Base-by-base conservation (phyloP, 2,797 vertebrate genomes). In the Luscinia megarhynchos region DNA sequence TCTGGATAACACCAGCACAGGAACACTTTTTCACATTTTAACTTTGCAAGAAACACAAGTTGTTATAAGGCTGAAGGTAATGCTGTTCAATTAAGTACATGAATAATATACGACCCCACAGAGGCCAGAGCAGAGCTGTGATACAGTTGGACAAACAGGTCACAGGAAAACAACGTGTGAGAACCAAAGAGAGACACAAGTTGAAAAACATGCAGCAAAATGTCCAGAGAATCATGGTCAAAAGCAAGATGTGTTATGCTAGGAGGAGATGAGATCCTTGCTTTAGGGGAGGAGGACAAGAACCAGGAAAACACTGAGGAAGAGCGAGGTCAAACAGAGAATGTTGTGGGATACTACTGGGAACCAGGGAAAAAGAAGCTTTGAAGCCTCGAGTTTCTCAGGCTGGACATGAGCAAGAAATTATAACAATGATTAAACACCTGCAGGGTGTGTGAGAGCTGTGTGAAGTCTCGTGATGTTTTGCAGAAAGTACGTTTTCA, bases 111-210 rank as follows among this genome's bases (percentile, higher is more conserved):
- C 51, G 68, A 70, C 7, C 16, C 48, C 17, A 30, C 1, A 45
- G 43, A 19, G 40, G 4, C 55, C 38, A 80, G 34, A 50, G 38
- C 29, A 80, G 46, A 66, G n/a, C 1, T 45, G 32, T 36, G 53
- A 54, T 21, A 34, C 0, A 62, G 48, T 0, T 66, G 53, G 61
- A 78, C 53, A 66, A 81, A 38, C 0, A 2, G 16, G 36, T 57
- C 36, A 61, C 6, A 32, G 32, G 19, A 41, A 84, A 61, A 50
- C 0, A 61, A 50, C 0, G 0, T 10, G 29, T 2, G 3, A 61
- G 70, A 73, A 66, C 38, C n/a, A 83, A 64, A 75, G 17, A 23
- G 17, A 53, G 54, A 0, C 11, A 21, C 22, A 6, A 46, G 10
- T 1, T 54, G 34, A 6, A 66, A 23, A 58, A 84, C 4, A 46